Conservation (phyloP, 2,113 vertebrate species). For the Oncorhynchus gorbuscha region DNA sequence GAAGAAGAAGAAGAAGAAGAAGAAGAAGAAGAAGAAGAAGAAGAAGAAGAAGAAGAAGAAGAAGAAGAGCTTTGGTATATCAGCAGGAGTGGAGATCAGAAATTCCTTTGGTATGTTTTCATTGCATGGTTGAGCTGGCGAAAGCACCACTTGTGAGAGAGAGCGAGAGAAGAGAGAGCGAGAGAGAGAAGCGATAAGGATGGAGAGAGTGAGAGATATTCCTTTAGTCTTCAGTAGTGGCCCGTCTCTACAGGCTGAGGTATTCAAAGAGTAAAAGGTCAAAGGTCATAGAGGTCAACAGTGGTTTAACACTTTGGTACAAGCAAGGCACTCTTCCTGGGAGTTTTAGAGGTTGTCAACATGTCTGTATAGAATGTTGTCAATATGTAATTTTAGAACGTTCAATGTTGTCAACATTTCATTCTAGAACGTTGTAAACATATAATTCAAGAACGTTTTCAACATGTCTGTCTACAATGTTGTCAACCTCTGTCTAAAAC, state of each 20-base stretch:
- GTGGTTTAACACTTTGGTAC: constrained; percentile 99
- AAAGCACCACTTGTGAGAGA: constrained; percentile 96
- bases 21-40: too few relatives aligned
- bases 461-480: constrained; percentile 47
- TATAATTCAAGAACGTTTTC: constrained; percentile 82
- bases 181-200: too few relatives aligned
- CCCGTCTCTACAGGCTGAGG: constrained; percentile 98
- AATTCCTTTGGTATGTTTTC: constrained; percentile 97
- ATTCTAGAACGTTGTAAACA: too few relatives aligned
- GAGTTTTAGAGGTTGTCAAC: constrained; percentile 93
- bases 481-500: too few relatives aligned
- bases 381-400: too few relatives aligned
- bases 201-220: constrained; percentile 60
- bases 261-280: constrained; percentile 98
- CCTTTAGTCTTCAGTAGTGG: constrained; percentile 90
- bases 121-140: constrained; percentile 96
- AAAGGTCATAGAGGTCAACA: constrained; percentile 98
- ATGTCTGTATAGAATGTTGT: constrained; percentile 56
- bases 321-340: constrained; percentile 99
- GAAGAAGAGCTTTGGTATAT: constrained; percentile 93
- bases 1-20: too few relatives aligned
- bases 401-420: constrained; percentile 78
- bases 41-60: constrained; percentile 36
- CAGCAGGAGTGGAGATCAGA: constrained; percentile 84
- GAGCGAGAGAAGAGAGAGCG: too few relatives aligned